These are phyloP conservation scores for Drosophila arizonae DNA, from an alignment of 1,140 invertebrate species.

Conservation along the genomic window DNA sequence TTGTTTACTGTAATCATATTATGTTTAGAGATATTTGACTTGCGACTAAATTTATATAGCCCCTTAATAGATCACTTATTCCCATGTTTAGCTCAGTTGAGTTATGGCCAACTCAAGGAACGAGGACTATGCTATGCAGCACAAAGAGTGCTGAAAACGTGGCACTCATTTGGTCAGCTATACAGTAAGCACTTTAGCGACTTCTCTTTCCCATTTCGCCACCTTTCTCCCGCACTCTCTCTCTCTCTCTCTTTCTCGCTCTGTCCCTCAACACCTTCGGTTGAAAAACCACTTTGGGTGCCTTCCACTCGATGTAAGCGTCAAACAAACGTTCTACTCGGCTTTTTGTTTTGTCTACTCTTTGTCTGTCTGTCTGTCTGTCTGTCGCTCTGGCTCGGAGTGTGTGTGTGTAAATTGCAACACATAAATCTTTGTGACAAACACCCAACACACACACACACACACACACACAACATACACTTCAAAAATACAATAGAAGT, in stretches of 20 bases:
- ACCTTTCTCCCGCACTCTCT: constrained; percentile 8
- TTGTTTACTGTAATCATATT: too few relatives aligned
- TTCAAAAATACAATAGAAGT: constrained; percentile 77
- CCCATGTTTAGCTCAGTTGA: constrained; percentile 1
- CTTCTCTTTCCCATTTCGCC: background rate
- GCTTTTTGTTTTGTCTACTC: constrained; percentile 37
- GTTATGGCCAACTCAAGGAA: background rate
- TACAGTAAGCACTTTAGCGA: constrained; percentile 29
- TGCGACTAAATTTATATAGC: background rate
- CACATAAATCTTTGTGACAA: constrained; percentile 79
- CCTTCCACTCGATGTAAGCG: constrained; percentile 75
- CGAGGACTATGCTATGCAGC: constrained; percentile 4
- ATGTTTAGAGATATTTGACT: too few relatives aligned
- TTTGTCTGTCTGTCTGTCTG: constrained; percentile 1
- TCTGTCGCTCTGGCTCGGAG: constrained; percentile 18
- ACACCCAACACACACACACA: constrained; percentile 47
- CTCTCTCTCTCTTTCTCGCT: constrained; percentile 7
- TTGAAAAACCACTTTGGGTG: constrained; percentile 43
- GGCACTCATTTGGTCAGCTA: constrained; percentile 26
- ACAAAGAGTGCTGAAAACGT: constrained; percentile 14
- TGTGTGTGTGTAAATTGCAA: constrained; percentile 74
- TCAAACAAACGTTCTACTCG: constrained; percentile 61
- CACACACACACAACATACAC: constrained; percentile 50
- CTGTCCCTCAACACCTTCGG: constrained; percentile 50
- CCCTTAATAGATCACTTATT: background rate